These are phyloP conservation scores for Octomys mimax DNA, from an alignment of 2,797 vertebrate species.

Conservation along the genomic window DNA sequence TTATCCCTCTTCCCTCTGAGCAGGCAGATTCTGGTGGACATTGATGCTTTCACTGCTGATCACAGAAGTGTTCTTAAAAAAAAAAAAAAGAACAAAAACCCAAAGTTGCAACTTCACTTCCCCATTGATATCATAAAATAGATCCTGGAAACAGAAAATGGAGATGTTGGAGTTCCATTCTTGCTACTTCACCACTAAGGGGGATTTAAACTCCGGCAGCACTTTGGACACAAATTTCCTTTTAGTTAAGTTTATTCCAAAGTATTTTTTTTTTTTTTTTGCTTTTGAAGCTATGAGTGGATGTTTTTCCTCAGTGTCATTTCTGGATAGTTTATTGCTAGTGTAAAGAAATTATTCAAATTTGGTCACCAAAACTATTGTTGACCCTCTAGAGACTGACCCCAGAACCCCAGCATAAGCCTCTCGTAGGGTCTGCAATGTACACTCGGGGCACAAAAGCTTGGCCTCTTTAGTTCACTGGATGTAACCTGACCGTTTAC, in stretches of 20 bases:
- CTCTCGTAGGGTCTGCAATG: not conserved
- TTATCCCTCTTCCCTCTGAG: not conserved
- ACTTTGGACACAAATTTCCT: not conserved
- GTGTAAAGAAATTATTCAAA: not conserved
- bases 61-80: conserved; percentile 24
- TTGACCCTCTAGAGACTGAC: not conserved
- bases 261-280: not conserved
- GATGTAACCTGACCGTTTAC: not conserved
- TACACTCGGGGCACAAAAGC: not conserved
- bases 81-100: conserved; percentile 42
- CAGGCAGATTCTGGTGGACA: not conserved
- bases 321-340: conserved; percentile 7
- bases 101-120: conserved; percentile 60
- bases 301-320: not conserved
- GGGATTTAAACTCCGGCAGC: not conserved
- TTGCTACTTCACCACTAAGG: not conserved
- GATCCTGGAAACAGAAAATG: conserved; percentile 13
- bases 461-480: not conserved
- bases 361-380: conserved; percentile 40
- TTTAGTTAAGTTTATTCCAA: conserved; percentile 18
- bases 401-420: not conserved
- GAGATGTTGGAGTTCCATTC: conserved; percentile 16
- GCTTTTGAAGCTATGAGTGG: conserved; percentile 16
- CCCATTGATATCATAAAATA: conserved; percentile 22
- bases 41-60: not conserved